Conservation (phyloP, 2,113 vertebrate species). For the Puma concolor region DNA sequence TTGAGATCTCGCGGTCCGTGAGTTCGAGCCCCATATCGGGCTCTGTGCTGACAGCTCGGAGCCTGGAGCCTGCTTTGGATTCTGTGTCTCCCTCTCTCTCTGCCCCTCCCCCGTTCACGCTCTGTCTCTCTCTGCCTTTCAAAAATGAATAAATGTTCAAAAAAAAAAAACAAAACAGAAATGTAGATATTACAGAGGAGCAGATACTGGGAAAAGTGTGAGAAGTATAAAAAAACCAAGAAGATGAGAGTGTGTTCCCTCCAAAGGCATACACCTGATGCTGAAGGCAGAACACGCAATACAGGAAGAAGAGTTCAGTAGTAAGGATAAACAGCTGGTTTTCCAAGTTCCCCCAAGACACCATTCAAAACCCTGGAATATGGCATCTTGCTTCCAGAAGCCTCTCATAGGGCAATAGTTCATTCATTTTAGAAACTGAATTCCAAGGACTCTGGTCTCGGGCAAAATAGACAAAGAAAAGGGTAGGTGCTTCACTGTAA, state of each 20-base stretch:
- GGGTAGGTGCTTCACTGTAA: background rate
- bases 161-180: background rate
- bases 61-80: no score
- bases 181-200: background rate
- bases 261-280: background rate
- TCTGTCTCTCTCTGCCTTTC: no score
- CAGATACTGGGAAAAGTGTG: background rate
- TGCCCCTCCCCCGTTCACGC: no score
- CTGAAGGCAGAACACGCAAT: background rate
- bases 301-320: background rate
- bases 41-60: no score
- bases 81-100: no score
- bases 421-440: background rate
- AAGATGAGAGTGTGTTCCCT: background rate
- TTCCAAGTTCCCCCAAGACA: background rate
- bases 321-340: background rate
- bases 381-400: background rate
- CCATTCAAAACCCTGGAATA: background rate
- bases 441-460: background rate
- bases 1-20: no score
- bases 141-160: no score
- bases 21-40: accelerated
- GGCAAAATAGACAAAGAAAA: background rate
- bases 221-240: background rate
- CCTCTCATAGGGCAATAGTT: background rate